Evolutionary conservation across 2,888 invertebrate species (phyloP), one percentile per base, ranked within the genome.

Genomic region (Tigriopus californicus): DNA sequence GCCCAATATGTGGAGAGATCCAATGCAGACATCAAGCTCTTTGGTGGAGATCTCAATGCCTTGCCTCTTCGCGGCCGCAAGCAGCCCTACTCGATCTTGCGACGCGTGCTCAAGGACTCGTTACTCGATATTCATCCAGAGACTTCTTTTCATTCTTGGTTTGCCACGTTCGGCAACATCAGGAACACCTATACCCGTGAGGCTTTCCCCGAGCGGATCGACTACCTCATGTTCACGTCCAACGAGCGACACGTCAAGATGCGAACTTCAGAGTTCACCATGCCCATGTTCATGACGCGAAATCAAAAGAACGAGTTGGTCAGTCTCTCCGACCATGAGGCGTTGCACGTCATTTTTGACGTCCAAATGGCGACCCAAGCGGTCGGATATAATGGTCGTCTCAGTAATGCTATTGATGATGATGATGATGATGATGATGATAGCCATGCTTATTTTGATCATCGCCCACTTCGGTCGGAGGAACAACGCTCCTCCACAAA

Each of bases 161-260:
- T 49, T 42, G 51, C 59, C 22, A 59, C 59, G 12, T 59, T 59
- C 41, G 59, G 59, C 24, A 59, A 59, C 41, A 40, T 22, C n/a
- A 15, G 41, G 10, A 59, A 59, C 20, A 59, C 59, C 1, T 59
- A 59, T 24, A 59, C 52, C 12, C 15, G 52, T 33, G 44, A 56
- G 25, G 18, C 24, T 20, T 20, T 33, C 18, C 59, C 59, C 15
- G 59, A 59, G 25, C 51, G 59, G 13, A 59, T 59, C n/a, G 59
- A 59, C 49, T 59, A 59, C 59, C 59, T 59, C 59, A 59, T 59
- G 59, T 59, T 52, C 42, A 22, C 42, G 56, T 15, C 58, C 22
- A 42, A 33, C 25, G 15, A 18, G 41, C 10, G 25, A 15, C 20
- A 56, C 10, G 15, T 56, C n/a, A 33, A 8, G n/a, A 56, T 56